Evolutionary conservation across 2,888 invertebrate species (phyloP), one percentile per base, ranked within the genome.

Genomic region (Drosophila engyochracea): DNA sequence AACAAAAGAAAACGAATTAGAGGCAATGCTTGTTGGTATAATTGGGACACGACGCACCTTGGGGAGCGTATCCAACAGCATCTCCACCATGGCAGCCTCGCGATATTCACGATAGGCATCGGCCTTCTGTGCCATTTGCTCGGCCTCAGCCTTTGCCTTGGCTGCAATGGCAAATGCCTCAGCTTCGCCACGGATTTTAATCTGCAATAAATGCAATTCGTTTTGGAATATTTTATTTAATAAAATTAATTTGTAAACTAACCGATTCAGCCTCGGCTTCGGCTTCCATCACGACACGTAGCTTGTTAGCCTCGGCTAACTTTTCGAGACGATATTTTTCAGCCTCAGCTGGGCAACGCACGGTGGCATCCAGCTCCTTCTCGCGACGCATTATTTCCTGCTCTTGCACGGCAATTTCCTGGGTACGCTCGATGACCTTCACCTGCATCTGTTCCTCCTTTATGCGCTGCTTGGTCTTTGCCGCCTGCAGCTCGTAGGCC

Each of bases 381-480:
- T 99, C 98, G 33, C 97, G 96, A 75, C 99, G 96, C 87, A 97
- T 95, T 84, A 98, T 98, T 94, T 99, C 99, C 94, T 99, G 99
- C 85, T 99, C 98, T 93, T 99, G 98, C 0, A 99, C 97, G 60
- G 96, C 96, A 89, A 99, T 99, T 94, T 98, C 97, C 93, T 99
- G 99, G 0, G 96, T 96, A 67, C 98, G 95, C 93, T 98, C 98
- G 33, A 98, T 97, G 1, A 98, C 97, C 79, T 96, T 96, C 69
- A 99, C 98, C 92, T 99, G 98, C 99, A 99, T 99, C 92, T 98
- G 97, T 93, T 99, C 99, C 91, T 99, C 98, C 94, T 98, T 98
- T 89, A 98, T 98, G 76, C 97, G 95, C 92, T 99, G 99, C 89
- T 98, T 97, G 0, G 98, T 99, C 94, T 99, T 99, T 1, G 98